Conservation (phyloP, 2,113 vertebrate species). For the Rissa tridactyla region DNA sequence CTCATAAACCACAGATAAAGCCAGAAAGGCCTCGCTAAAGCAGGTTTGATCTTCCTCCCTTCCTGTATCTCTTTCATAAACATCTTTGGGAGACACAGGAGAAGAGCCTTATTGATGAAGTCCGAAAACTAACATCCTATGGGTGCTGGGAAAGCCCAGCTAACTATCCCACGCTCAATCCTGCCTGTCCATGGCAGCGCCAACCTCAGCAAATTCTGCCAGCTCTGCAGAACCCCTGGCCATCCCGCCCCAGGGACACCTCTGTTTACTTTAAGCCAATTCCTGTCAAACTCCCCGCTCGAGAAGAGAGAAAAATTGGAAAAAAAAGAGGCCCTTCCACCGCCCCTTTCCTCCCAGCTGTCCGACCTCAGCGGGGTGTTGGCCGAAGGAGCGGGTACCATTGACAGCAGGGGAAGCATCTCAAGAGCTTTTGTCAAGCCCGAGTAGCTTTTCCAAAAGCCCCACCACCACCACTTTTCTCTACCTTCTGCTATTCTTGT, state of each 20-base stretch:
- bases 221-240: neutral
- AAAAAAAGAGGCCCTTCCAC: neutral
- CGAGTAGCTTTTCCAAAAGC: neutral
- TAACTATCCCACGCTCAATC: conserved; percentile 14
- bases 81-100: conserved; percentile 25
- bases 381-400: neutral
- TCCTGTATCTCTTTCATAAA: conserved; percentile 68
- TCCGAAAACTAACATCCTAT: conserved; percentile 26
- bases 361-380: accelerated
- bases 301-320: neutral
- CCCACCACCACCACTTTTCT: neutral
- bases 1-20: conserved; percentile 71
- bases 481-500: neutral
- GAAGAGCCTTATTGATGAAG: conserved; percentile 49
- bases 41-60: conserved; percentile 69
- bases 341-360: neutral
- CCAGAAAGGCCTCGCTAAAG: neutral
- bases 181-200: neutral
- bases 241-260: neutral
- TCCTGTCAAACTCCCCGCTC: neutral
- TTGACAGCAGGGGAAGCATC: neutral
- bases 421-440: neutral
- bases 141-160: neutral
- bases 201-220: neutral
- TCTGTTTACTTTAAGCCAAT: neutral